phyloP scores from a whole-genome alignment of 2,113 vertebrate species.

The Petromus typicus region DNA sequence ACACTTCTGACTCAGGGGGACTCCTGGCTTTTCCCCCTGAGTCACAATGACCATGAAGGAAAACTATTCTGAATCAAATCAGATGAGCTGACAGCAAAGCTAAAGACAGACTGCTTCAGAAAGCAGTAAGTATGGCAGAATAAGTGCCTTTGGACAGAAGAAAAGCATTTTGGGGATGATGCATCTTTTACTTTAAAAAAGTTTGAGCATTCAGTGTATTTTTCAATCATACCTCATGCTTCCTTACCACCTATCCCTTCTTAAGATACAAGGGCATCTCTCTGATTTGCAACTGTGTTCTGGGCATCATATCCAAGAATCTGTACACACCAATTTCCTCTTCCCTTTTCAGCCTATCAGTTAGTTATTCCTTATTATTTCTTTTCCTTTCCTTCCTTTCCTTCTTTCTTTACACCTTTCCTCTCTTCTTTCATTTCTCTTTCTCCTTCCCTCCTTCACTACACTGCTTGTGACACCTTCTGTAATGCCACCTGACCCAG shows the following conservation, averaged over 20 bases:
- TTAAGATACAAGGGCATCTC: neutral
- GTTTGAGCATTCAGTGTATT: neutral
- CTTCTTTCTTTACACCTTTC: too few species aligned
- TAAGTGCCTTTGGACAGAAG: neutral
- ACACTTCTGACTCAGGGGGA: neutral
- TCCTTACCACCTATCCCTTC: too few species aligned
- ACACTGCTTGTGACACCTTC: neutral
- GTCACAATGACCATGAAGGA: neutral
- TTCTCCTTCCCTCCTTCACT: neutral
- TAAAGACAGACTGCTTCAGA: neutral
- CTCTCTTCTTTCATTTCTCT: neutral
- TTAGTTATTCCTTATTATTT: neutral
- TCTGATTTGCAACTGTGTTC: too few species aligned
- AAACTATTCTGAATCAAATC: neutral
- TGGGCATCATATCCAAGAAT: neutral
- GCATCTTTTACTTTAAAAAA: neutral
- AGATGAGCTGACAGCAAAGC: neutral
- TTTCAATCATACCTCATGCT: neutral
- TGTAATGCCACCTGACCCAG: neutral
- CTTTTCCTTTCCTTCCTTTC: too few species aligned
- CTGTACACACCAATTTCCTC: rapidly evolving
- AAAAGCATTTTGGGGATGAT: neutral
- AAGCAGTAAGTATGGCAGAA: neutral
- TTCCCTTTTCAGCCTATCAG: neutral
- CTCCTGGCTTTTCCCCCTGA: neutral